Evolutionary conservation across 1,140 invertebrate genomes (phyloP).

Genomic region (Cardiocondyla obscurior): DNA sequence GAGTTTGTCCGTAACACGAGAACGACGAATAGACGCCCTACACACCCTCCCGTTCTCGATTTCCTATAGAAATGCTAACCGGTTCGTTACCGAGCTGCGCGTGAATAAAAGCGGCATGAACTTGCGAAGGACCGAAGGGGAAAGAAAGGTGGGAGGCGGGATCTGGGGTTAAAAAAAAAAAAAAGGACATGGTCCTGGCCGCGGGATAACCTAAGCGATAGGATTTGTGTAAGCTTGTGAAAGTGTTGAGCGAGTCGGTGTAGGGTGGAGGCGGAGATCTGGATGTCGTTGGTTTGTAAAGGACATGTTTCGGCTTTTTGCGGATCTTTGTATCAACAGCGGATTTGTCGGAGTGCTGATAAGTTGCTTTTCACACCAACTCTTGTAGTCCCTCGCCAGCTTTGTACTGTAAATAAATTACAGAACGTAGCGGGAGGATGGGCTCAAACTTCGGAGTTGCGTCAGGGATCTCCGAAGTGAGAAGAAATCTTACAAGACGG

Average conservation of each 20-base stretch:
- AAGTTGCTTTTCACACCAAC: constrained; percentile 3
- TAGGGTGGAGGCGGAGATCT: not conserved
- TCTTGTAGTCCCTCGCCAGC: not conserved
- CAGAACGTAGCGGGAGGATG: not conserved
- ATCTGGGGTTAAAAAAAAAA: constrained; percentile 25
- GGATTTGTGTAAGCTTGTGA: constrained; percentile 38
- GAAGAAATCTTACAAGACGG: not conserved
- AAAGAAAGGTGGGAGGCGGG: not conserved
- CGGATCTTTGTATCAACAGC: constrained; percentile 27
- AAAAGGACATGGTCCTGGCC: not conserved
- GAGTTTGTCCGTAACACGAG: constrained; percentile 42
- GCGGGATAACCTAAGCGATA: constrained; percentile 27
- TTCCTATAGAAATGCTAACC: constrained; percentile 39
- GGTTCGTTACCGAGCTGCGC: constrained; percentile 25
- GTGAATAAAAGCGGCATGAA: constrained; percentile 1
- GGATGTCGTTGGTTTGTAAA: constrained; percentile 37
- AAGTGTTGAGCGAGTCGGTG: not conserved
- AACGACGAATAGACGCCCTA: not conserved
- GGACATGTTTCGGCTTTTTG: constrained; percentile 24
- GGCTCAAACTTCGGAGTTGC: not conserved
- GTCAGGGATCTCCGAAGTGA: not conserved
- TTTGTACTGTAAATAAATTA: constrained; percentile 35
- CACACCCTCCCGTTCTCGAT: constrained; percentile 11
- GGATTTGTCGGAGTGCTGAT: constrained; percentile 19
- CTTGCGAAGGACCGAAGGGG: not conserved